Evolutionary conservation across 2,113 vertebrate genomes (phyloP).

Genomic region (Periophthalmus modestus): DNA sequence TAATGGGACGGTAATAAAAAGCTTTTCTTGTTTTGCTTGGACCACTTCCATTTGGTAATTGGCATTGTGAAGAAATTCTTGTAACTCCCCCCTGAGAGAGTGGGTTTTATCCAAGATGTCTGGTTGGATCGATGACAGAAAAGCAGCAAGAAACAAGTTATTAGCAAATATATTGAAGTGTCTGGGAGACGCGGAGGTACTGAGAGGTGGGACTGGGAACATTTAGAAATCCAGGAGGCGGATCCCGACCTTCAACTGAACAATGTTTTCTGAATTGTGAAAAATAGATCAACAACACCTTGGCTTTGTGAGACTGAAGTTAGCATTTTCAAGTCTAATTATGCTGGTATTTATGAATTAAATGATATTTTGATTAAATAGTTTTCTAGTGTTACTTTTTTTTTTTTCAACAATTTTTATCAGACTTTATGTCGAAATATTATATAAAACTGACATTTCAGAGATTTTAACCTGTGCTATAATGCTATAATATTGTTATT

Average conservation of each 20-base stretch:
- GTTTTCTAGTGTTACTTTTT: no score
- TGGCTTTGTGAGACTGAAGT: background rate
- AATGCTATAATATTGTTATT: no score
- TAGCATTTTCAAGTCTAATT: background rate
- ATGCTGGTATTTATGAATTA: no score
- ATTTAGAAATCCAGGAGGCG: constrained; percentile 4
- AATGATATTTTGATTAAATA: no score
- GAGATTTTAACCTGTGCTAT: no score
- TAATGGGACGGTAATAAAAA: background rate
- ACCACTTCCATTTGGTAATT: background rate
- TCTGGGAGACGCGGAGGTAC: background rate
- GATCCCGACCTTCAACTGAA: constrained; percentile 20
- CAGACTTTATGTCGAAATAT: no score
- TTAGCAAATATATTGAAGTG: constrained; percentile 7
- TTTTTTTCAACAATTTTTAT: no score
- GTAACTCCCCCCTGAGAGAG: background rate
- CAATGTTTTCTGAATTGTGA: constrained; percentile 1
- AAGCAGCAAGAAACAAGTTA: background rate
- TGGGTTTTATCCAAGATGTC: background rate
- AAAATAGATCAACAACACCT: background rate
- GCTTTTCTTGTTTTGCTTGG: background rate
- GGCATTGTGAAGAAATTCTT: constrained; percentile 6
- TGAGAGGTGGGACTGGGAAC: background rate
- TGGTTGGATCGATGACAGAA: constrained; percentile 5
- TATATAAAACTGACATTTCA: no score